A percentile compares a stretch with the other conserved stretches of the same genome.
Evolutionary conservation across 2,888 invertebrate genomes (phyloP).

Genomic region (Rhimphoctona megacephalus): DNA sequence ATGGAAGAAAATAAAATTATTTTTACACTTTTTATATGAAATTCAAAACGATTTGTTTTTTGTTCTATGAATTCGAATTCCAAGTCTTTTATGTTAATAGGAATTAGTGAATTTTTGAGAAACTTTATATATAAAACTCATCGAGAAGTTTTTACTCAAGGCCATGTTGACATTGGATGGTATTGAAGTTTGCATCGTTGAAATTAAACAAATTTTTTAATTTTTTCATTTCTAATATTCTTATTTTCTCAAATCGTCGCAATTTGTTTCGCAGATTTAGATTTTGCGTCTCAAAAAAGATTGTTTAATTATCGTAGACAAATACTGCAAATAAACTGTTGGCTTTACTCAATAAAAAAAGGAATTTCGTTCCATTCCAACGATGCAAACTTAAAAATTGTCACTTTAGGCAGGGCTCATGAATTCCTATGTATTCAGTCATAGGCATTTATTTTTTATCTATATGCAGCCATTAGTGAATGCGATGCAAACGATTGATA

Average conservation of each 20-base stretch:
- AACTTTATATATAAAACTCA: background rate
- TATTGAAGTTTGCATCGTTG: background rate
- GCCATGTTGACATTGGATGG: background rate
- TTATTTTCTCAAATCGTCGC: background rate
- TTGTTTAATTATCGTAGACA: background rate
- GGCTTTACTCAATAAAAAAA: background rate
- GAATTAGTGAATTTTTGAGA: background rate
- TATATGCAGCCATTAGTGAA: conserved; percentile 17
- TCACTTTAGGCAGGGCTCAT: conserved; percentile 12
- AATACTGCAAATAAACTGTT: background rate
- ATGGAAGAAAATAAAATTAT: no score
- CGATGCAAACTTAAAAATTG: background rate
- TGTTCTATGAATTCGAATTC: background rate
- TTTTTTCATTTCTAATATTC: background rate
- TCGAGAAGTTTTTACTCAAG: background rate
- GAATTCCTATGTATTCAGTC: background rate
- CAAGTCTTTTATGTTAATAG: background rate
- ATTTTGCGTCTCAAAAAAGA: background rate
- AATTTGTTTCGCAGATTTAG: background rate
- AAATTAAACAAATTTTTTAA: background rate
- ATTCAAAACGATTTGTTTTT: background rate
- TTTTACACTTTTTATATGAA: no score
- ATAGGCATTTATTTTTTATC: conserved; percentile 2
- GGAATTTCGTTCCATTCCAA: background rate
- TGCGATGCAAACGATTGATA: conserved; percentile 19